Base-by-base conservation (phyloP, 2,113 vertebrate species). In the Gymnobelideus leadbeateri region DNA sequence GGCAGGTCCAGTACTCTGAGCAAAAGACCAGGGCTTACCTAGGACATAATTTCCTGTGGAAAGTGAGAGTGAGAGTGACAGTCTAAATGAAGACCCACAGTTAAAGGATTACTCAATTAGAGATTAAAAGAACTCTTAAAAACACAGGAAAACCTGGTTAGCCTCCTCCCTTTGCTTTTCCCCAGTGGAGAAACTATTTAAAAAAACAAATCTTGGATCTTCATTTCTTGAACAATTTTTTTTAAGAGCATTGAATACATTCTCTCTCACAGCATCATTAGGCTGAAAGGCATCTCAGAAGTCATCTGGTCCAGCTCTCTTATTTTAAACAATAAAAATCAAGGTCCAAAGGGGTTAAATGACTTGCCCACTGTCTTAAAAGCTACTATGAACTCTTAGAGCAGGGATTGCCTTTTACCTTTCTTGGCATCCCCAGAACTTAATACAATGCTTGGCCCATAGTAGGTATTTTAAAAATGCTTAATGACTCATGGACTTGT, bases 221-320 rank as follows among this genome's bases (percentile, higher is more conserved):
- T 90, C 16, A 8, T 54, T 91, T 57, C 46, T 92, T 31, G 4
- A 24, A 91, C 31, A 28, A 26, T 55, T 68, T 37, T 37, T 37
- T 31, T 93, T 84, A n/a, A 47, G 68, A 91, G 57, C 51, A 84
- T 12, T 94, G 90, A 93, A 92, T 61, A 49, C 51, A 92, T 93
- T 89, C 52, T 6, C 52, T 4, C 51, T 89, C 19, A 89, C 10
- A 93, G 93, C 91, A 95, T 92, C 52, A 28, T 91, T 91, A 49
- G 91, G 51, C 19, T 92, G 16, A 93, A 91, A 61, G 91, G 43
- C 53, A 93, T 89, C 51, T 21, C 52, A 89, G 47, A 91, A 1
- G 9, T 7, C 31, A 54, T 47, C 91, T 94, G 90, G 51, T 77
- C 21, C 52, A 93, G 91, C 50, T 23, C 47, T 94, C 43, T 52